Base-by-base conservation (phyloP, 2,888 invertebrate species). In the Zootermopsis nevadensis region DNA sequence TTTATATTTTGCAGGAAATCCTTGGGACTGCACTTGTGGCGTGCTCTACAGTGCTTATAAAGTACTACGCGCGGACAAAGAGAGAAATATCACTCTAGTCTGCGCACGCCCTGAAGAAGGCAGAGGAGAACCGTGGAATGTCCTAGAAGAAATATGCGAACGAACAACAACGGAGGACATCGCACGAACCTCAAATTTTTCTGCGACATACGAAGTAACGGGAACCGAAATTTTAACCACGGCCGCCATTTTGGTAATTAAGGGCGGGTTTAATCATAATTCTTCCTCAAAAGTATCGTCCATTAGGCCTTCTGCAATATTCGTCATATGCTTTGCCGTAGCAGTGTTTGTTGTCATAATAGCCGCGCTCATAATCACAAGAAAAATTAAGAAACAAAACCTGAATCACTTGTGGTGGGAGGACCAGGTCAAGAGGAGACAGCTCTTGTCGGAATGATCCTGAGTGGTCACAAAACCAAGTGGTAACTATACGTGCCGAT, bases 1-100 rank as follows among this genome's bases (percentile, higher is more conserved):
- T 60, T n/a, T 60, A 15, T 60, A 15, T 60, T 60, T 69, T 69
- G 7, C 69, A 69, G 69, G 69, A 10, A 69, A 69, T 69, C 69
- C 69, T 30, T 69, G 69, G 69, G 8, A 19, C 15, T 69, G 69
- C 19, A 19, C 22, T 15, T 69, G 69, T 69, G 69, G 10, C 33
- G 31, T 4, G 0, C 22, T 69, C 33, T 69, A 69, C 27, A 30
- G 19, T 33, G 69, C 22, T 12, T 69, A 69, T 6, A 33, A 31
- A 31, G 19, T 10, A 15, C 19, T 31, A 69, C 19, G 22, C 7
- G 3, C 10, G 1, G 33, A 0, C 2, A 1, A 8, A 15, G 2
- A 1, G 15, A 69, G 19, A 0, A 69, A 69, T 22, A 19, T 69
- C 15, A 69, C 19, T 2, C 69, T 69, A 8, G 12, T 15, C 6